These are phyloP conservation scores for Pan troglodytes DNA, from an alignment of 2,113 vertebrate species.

Conservation along the genomic window DNA sequence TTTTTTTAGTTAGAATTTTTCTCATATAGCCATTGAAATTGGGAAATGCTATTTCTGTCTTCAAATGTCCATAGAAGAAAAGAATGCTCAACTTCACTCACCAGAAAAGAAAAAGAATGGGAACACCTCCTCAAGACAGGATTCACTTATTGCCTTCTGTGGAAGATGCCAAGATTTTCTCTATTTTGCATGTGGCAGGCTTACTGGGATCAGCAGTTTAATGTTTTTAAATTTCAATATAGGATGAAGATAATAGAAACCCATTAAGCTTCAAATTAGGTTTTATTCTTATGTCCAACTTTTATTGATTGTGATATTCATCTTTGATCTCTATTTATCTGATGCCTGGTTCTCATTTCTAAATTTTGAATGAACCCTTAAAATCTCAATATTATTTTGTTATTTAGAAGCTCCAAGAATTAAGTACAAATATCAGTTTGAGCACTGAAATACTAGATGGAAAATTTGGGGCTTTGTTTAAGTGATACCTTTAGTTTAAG, in stretches of 20 bases:
- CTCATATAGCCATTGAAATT: background rate
- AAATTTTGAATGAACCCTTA: background rate
- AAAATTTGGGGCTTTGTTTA: background rate
- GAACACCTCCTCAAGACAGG: background rate
- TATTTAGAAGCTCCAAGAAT: background rate
- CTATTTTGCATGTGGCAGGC: background rate
- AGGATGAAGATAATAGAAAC: background rate
- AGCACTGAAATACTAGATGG: background rate
- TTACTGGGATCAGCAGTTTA: background rate
- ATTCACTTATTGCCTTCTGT: background rate
- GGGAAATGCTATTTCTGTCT: background rate
- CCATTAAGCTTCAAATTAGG: background rate
- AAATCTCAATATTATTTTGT: background rate
- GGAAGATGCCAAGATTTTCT: background rate
- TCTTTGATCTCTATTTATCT: background rate
- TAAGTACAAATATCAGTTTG: background rate
- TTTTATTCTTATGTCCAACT: background rate
- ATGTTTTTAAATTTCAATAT: background rate
- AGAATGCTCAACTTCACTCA: background rate
- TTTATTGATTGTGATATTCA: background rate
- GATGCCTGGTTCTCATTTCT: background rate
- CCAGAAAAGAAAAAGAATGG: background rate
- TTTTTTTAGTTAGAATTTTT: background rate
- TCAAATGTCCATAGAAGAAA: background rate
- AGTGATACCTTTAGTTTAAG: background rate